These are phyloP conservation scores for Taenaris catops DNA, from an alignment of 2,888 invertebrate species.

Conservation along the genomic window DNA sequence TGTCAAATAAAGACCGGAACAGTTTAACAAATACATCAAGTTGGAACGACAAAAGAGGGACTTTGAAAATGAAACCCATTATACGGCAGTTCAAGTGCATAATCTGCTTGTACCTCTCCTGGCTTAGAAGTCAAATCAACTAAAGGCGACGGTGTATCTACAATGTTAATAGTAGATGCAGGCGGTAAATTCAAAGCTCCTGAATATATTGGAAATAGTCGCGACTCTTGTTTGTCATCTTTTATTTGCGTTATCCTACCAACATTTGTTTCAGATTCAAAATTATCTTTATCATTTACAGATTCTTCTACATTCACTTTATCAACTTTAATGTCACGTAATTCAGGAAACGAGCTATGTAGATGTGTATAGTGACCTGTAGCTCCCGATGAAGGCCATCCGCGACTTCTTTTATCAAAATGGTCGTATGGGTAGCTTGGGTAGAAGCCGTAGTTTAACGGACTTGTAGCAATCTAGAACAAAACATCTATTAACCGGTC, in stretches of 20 bases:
- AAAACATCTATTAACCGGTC: conserved; percentile 74
- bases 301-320: conserved; percentile 25
- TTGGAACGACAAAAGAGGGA: conserved; percentile 72
- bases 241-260: conserved; percentile 1
- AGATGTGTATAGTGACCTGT: conserved; percentile 46
- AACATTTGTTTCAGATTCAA: not conserved
- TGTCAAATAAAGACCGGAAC: conserved; percentile 45
- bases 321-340: conserved; percentile 15
- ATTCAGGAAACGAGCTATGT: conserved; percentile 25
- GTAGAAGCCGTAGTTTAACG: conserved; percentile 88
- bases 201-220: conserved; percentile 50
- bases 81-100: conserved; percentile 65
- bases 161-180: conserved; percentile 39
- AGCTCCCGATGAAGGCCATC: conserved; percentile 46
- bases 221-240: conserved; percentile 32
- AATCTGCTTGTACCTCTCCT: conserved; percentile 70
- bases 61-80: conserved; percentile 73
- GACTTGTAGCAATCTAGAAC: conserved; percentile 84
- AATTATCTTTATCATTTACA: not conserved
- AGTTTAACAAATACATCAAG: conserved; percentile 58
- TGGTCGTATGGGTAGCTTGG: conserved; percentile 77
- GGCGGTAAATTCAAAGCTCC: conserved; percentile 31
- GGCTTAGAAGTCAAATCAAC: conserved; percentile 59
- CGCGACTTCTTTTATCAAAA: conserved; percentile 60
- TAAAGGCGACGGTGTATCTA: conserved; percentile 47